Conservation (phyloP, 2,113 vertebrate genomes). For the Cryptomyrus ogoouensis region DNA sequence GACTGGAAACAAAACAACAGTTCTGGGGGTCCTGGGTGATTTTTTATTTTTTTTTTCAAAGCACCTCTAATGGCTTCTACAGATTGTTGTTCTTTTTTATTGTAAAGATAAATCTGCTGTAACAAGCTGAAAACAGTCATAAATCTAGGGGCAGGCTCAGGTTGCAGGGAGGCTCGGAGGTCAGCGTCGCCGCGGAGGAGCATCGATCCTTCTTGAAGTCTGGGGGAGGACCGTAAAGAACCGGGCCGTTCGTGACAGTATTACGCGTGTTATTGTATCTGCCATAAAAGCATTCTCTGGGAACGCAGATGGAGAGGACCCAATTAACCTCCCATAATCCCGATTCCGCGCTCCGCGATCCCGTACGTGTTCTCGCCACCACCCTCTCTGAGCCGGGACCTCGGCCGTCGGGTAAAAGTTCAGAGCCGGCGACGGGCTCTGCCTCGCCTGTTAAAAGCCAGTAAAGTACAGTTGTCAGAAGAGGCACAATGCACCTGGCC, state of each 20-base stretch:
- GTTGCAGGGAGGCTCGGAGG: slow-evolving; percentile 56
- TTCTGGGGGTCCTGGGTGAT: background rate
- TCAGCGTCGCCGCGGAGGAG: slow-evolving; percentile 54
- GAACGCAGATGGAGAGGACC: slow-evolving; percentile 43
- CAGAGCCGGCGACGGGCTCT: background rate
- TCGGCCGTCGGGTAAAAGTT: background rate
- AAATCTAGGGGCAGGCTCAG: slow-evolving; percentile 55
- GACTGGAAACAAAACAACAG: background rate
- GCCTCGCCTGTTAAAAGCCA: slow-evolving; percentile 22
- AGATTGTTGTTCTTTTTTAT: slow-evolving; percentile 74
- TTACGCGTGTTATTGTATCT: slow-evolving; percentile 57
- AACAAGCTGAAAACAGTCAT: slow-evolving; percentile 72
- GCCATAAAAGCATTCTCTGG: slow-evolving; percentile 49
- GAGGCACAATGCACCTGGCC: slow-evolving; percentile 22
- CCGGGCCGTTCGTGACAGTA: slow-evolving; percentile 47
- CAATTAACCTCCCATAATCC: slow-evolving; percentile 48
- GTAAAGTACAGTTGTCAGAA: slow-evolving; percentile 14
- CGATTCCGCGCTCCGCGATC: slow-evolving; percentile 19
- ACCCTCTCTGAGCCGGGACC: background rate
- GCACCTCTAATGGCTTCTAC: slow-evolving; percentile 61
- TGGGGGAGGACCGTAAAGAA: slow-evolving; percentile 46
- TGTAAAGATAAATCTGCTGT: slow-evolving; percentile 73
- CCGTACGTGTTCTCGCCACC: background rate
- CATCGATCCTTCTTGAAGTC: slow-evolving; percentile 48
- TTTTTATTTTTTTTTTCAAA: background rate